Evolutionary conservation across 2,888 invertebrate genomes (phyloP), one percentile per base, ranked within the genome.

Genomic region (Diploptera punctata): DNA sequence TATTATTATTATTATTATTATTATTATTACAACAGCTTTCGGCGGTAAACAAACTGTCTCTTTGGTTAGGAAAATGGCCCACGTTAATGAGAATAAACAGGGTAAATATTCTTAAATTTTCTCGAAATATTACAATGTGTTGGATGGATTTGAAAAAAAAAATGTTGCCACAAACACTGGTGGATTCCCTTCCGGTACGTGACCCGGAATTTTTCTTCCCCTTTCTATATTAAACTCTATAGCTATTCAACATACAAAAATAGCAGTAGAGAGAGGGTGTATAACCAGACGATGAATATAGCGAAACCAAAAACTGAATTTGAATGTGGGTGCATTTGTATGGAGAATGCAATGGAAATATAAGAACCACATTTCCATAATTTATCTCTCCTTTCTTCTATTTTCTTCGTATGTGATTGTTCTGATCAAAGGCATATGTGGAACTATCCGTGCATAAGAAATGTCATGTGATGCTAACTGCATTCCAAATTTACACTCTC

Each of bases 181-280:
- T 7, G n/a, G n/a, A 5, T 24, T 29, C n/a, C 16, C 26, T 18
- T 57, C 26, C 29, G n/a, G 57, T 57, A 57, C 57, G 57, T 57
- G 57, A 57, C 57, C 26, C 24, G 57, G 57, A 57, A 57, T 57
- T 29, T n/a, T 57, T 57, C 57, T 29, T 29, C 57, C 57, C 57
- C 57, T 57, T 57, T 24, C 26, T 3, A n/a, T 29, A 29, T 57
- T 57, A 29, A 29, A 57, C 29, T 29, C 57, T 57, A 29, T 29
- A 57, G 57, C 31, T 24, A 29, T 57, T 57, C 57, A 31, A 29
- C 57, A 29, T 29, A 57, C 57, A 29, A 13, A 24, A 57, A 57
- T 57, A n/a, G 57, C 16, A 29, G 26, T n/a, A 29, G 31, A n/a
- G 29, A 29, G 57, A 31, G 57, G 57, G 19, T 52, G 52, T 1